Evolutionary conservation across 2,888 invertebrate species (phyloP).

Genomic region (Alloplasta piceator): DNA sequence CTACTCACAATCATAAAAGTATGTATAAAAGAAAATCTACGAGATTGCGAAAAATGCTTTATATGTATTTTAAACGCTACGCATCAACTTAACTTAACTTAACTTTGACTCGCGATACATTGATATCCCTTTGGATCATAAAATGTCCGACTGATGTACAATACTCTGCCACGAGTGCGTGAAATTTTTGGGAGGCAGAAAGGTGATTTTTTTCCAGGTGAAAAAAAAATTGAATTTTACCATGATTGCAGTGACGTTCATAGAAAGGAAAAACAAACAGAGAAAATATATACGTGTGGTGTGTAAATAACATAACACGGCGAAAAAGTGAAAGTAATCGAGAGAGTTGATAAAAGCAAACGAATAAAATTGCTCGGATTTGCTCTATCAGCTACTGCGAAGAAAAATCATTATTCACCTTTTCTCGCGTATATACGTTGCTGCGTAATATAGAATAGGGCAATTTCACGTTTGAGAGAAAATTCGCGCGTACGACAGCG

Average conservation of each 20-base stretch:
- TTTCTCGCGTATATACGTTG: constrained; percentile 3
- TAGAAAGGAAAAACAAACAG: constrained; percentile 37
- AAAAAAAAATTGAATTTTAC: constrained; percentile 45
- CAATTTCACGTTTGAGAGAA: constrained; percentile 45
- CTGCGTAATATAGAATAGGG: constrained; percentile 44
- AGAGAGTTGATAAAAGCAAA: constrained; percentile 59
- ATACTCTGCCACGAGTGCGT: constrained; percentile 20
- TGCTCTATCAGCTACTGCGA: constrained; percentile 43
- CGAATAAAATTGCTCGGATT: constrained; percentile 53
- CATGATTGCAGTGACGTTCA: constrained; percentile 22
- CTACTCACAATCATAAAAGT: no score
- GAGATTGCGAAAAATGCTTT: no score
- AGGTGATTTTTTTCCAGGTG: constrained; percentile 48
- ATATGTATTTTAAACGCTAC: background rate
- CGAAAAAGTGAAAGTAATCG: constrained; percentile 64
- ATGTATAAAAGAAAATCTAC: no score
- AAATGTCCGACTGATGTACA: constrained; percentile 60
- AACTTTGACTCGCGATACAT: constrained; percentile 10
- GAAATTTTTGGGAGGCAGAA: background rate
- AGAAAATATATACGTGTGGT: constrained; percentile 30
- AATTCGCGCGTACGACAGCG: constrained; percentile 4
- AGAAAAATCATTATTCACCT: constrained; percentile 59
- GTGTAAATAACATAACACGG: background rate
- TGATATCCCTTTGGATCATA: constrained; percentile 26
- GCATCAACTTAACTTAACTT: constrained; percentile 28